Conservation (phyloP, 2,888 invertebrate genomes). For the Camptogramma bilineatum region DNA sequence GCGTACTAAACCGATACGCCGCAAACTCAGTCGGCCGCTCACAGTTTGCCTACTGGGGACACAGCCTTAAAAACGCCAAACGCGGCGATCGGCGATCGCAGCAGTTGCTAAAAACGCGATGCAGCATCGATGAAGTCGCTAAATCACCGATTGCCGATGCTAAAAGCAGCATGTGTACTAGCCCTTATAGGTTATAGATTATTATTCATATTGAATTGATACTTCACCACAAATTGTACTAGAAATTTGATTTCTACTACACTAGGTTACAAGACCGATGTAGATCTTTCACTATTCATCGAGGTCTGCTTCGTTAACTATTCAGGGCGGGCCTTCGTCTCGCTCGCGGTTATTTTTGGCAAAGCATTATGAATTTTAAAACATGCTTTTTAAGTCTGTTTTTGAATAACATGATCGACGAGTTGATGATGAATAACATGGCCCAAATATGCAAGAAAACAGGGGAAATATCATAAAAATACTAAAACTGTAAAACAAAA, state of each 20-base stretch:
- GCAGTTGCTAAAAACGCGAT: too few relatives aligned
- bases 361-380: background rate
- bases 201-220: background rate
- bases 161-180: too few relatives aligned
- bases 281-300: background rate
- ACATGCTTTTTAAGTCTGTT: background rate
- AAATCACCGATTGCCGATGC: too few relatives aligned
- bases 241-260: background rate
- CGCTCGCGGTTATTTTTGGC: background rate
- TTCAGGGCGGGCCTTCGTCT: background rate
- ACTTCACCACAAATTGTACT: background rate
- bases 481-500: too few relatives aligned
- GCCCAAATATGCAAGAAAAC: background rate
- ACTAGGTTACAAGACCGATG: background rate
- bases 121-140: too few relatives aligned
- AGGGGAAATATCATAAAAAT: too few relatives aligned
- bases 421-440: background rate
- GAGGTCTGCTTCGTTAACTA: background rate
- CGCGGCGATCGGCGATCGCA: too few relatives aligned
- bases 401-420: background rate
- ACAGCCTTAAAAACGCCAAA: too few relatives aligned
- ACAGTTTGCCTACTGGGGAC: too few relatives aligned
- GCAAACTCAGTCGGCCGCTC: too few relatives aligned
- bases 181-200: background rate
- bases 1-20: too few relatives aligned